Base-by-base conservation (phyloP, 2,797 vertebrate species). In the Platyrinchus mystaceus region DNA sequence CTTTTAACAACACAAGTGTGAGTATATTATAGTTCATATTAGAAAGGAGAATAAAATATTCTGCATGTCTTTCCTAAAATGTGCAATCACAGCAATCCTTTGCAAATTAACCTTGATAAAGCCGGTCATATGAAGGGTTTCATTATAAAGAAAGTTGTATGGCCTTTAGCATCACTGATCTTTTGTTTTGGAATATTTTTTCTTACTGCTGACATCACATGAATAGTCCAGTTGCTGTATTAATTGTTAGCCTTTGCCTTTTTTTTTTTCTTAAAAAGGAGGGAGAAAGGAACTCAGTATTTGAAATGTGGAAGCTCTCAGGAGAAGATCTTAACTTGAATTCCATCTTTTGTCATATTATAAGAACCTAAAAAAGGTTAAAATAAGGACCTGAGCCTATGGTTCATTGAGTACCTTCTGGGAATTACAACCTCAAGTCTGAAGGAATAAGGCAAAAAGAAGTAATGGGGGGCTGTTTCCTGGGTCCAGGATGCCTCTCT, bases 21-120 rank as follows among this genome's bases (percentile, higher is more conserved):
- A 89, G 66, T 49, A 50, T 85, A 64, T 83, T 80, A 69, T 26
- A 66, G 50, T 23, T 88, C 55, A 34, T 70, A 82, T 76, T 89
- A 92, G 79, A 91, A 93, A 90, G 20, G 30, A 85, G 64, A 89
- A 89, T 34, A 89, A 94, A 84, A 69, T n/a, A 28, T 93, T 85
- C 41, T 68, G 12, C 17, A 8, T 55, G 7, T 68, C 43, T 76
- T 68, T 62, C 71, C 50, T 81, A 55, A 88, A 91, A 75, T 32
- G 7, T 58, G 11, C 3, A 0, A 49, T 59, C n/a, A 64, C 50
- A 84, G 41, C 28, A 87, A 84, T 86, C 14, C 8, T 58, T 32
- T 34, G 22, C 24, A 75, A 81, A 74, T 91, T 71, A 84, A 85
- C 46, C 36, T 49, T 20, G 62, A 6, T 58, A 60, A 91, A 77